phyloP scores from a whole-genome alignment of 2,113 vertebrate genomes.

The Agapornis roseicollis region DNA sequence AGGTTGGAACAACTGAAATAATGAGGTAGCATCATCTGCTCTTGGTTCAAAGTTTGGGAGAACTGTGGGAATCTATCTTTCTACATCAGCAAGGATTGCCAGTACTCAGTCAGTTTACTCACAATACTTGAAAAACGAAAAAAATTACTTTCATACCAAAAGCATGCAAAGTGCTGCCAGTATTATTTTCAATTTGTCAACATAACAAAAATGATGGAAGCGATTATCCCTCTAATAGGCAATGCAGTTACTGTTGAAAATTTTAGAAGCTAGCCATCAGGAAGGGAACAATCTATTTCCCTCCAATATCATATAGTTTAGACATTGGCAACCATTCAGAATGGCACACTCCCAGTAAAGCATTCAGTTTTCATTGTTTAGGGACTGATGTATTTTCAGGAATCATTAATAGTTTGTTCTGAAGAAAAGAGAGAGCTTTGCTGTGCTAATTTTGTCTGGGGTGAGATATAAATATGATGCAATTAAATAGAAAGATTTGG shows the following conservation, averaged over 20 bases:
- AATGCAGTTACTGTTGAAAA: neutral
- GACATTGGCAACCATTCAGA: neutral
- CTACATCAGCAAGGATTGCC: neutral
- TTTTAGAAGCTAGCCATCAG: neutral
- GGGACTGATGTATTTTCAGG: neutral
- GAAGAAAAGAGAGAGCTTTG: neutral
- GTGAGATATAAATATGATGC: neutral
- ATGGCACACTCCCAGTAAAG: slow-evolving; percentile 16
- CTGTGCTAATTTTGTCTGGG: slow-evolving; percentile 5
- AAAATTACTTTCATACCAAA: neutral
- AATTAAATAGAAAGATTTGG: neutral
- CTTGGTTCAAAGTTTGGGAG: neutral
- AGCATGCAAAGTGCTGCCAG: neutral
- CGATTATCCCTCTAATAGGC: neutral
- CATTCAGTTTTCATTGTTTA: neutral
- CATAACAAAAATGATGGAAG: neutral
- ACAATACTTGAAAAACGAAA: neutral
- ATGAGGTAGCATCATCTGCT: neutral
- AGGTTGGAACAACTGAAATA: neutral
- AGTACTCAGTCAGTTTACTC: neutral
- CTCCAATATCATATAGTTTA: neutral
- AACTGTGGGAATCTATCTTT: neutral
- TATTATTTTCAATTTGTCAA: neutral
- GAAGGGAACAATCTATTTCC: neutral
- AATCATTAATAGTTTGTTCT: neutral